Evolutionary conservation across 2,113 vertebrate genomes (phyloP).

Genomic region (Notarius quadriscutis): DNA sequence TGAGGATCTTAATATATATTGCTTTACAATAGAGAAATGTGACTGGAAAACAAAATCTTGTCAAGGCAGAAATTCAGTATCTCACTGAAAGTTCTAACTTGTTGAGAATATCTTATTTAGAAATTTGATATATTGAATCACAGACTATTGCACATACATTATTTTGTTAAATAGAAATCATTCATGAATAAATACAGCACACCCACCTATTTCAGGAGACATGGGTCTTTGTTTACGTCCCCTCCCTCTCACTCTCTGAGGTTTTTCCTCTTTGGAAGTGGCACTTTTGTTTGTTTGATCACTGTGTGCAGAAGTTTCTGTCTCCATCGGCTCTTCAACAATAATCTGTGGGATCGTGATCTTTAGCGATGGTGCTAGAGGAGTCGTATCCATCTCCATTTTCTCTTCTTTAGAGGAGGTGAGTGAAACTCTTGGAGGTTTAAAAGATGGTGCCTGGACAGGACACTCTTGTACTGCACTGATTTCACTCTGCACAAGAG

Average conservation of each 20-base stretch:
- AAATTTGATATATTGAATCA: neutral
- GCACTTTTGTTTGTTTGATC: slow-evolving; percentile 67
- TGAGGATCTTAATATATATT: neutral
- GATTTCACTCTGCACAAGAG: slow-evolving; percentile 65
- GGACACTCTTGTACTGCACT: slow-evolving; percentile 57
- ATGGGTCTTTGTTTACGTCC: slow-evolving; percentile 81
- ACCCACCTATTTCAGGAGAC: slow-evolving; percentile 88
- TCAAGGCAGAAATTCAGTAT: neutral
- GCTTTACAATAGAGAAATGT: neutral
- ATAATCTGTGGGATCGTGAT: slow-evolving; percentile 71
- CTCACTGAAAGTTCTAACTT: neutral
- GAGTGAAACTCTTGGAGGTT: slow-evolving; percentile 56
- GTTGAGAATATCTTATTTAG: neutral
- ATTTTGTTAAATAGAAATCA: neutral
- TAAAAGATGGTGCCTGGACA: slow-evolving; percentile 55
- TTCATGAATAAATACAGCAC: slow-evolving; percentile 3
- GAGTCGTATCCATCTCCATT: slow-evolving; percentile 60
- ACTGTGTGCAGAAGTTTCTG: slow-evolving; percentile 56
- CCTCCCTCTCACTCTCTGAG: slow-evolving; percentile 80
- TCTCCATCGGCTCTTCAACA: slow-evolving; percentile 72
- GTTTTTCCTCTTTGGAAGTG: slow-evolving; percentile 75
- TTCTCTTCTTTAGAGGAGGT: slow-evolving; percentile 66
- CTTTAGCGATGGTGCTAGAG: slow-evolving; percentile 45
- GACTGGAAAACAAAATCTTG: neutral
- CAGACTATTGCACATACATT: neutral